These are phyloP conservation scores for Nannospalax galili DNA, from an alignment of 2,113 vertebrate species.

Conservation along the genomic window DNA sequence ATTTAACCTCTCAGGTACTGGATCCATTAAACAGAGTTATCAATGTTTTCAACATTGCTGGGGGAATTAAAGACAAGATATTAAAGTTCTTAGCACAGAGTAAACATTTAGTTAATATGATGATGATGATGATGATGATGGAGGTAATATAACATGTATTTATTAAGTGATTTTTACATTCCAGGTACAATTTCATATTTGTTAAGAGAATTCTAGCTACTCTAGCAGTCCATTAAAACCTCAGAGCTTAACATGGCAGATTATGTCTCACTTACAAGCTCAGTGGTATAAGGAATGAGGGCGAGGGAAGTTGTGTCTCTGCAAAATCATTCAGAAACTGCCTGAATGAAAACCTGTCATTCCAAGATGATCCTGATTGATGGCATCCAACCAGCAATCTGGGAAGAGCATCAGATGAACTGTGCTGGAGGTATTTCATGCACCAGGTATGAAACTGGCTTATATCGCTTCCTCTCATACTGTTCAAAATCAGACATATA, in stretches of 20 bases:
- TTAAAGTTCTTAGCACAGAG: not conserved
- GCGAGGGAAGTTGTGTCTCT: not conserved
- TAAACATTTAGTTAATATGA: constrained; percentile 13
- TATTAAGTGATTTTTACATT: not conserved
- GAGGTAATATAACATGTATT: not conserved
- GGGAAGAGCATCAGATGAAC: not conserved
- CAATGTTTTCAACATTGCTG: too few species aligned
- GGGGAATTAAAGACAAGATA: not conserved
- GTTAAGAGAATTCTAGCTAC: not conserved
- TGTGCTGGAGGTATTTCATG: not conserved
- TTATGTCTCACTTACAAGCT: not conserved
- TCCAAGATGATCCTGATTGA: not conserved
- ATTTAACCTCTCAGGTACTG: not conserved
- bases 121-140: not conserved
- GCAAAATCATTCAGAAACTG: not conserved
- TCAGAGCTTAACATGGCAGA: not conserved
- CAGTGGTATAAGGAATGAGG: too few species aligned
- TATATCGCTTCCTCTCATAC: not conserved
- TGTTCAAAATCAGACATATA: not conserved
- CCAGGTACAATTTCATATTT: not conserved
- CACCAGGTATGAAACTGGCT: not conserved
- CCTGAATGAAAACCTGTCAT: too few species aligned
- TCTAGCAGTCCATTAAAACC: not conserved
- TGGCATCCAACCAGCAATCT: not conserved
- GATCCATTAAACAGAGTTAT: not conserved